A percentile compares a stretch with the other conserved stretches of the same genome.
Evolutionary conservation across 2,113 vertebrate genomes (phyloP).

Genomic region (Platycercus adscitus): DNA sequence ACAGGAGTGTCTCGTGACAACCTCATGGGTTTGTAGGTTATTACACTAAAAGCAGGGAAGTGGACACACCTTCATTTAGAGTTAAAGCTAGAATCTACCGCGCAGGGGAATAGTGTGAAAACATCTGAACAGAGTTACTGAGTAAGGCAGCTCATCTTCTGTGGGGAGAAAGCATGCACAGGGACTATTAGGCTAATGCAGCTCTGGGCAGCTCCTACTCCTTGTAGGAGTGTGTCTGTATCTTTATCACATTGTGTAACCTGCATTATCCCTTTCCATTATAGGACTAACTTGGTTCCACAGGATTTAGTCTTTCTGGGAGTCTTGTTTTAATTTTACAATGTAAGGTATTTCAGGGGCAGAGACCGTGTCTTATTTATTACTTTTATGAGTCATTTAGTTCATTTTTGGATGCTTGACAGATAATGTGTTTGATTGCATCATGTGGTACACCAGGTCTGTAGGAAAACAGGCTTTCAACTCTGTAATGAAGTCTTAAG

Average conservation of each 20-base stretch:
- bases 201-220: background rate
- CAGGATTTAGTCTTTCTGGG: background rate
- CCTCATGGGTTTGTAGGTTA: background rate
- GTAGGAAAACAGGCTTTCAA: slow-evolving; percentile 40
- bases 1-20: background rate
- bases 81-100: background rate
- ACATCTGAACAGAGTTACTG: background rate
- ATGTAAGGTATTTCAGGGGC: background rate
- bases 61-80: background rate
- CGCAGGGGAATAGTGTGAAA: background rate
- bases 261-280: background rate
- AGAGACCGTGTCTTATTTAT: background rate
- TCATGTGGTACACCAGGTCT: slow-evolving; percentile 39
- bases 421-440: slow-evolving; percentile 49
- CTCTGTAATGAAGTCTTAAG: slow-evolving; percentile 18
- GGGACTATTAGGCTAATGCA: background rate
- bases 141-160: background rate
- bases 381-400: slow-evolving; percentile 40
- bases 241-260: background rate
- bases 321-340: background rate
- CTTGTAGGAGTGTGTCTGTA: background rate
- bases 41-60: background rate
- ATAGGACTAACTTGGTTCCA: background rate
- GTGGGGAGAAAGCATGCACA: background rate
- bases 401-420: slow-evolving; percentile 36